Evolutionary conservation across 2,888 invertebrate genomes (phyloP), one percentile per base, ranked within the genome.

Genomic region (Catocala nupta): DNA sequence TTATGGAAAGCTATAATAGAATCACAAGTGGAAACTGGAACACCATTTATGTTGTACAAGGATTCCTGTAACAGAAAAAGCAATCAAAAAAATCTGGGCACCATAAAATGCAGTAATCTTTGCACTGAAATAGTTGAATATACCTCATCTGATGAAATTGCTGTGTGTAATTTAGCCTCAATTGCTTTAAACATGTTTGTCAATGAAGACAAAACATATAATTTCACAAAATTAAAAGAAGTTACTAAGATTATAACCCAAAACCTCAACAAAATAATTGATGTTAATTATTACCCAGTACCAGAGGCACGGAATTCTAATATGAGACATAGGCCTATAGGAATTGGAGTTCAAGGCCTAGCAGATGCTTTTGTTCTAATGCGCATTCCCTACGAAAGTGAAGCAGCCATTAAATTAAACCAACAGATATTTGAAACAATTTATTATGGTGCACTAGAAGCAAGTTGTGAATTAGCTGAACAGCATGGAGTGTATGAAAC

Each of bases 71-170:
- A 99, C 86, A 94, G 97, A 0, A 99, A 99, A 92, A 98, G 98
- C 65, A 99, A 99, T 89, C 99, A 99, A 83, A 97, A 99, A 89
- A 99, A 99, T 92, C 93, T 99, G 63, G 99, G 99, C 11, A 99
- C 99, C 0, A 99, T 99, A 75, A 99, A 99, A 91, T 98, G 99
- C 89, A 98, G 99, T 80, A 99, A 99, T 89, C 94, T 99, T 44
- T 99, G 99, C 87, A 99, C 99, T 0, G 99, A 99, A 95, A 98
- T 99, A 75, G 96, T 99, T 0, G 98, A 99, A 88, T 99, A 99
- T 89, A 98, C 98, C 3, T 96, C 98, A 11, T 91, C 96, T 1
- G 98, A 99, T 90, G 99, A 99, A 95, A 96, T 99, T 42, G 99
- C 99, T 6, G 99, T 99, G 0, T 99, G 99, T 89, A 99, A 99